Conservation (phyloP, 1,140 invertebrate genomes). For the Alviniconcha marisindica region DNA sequence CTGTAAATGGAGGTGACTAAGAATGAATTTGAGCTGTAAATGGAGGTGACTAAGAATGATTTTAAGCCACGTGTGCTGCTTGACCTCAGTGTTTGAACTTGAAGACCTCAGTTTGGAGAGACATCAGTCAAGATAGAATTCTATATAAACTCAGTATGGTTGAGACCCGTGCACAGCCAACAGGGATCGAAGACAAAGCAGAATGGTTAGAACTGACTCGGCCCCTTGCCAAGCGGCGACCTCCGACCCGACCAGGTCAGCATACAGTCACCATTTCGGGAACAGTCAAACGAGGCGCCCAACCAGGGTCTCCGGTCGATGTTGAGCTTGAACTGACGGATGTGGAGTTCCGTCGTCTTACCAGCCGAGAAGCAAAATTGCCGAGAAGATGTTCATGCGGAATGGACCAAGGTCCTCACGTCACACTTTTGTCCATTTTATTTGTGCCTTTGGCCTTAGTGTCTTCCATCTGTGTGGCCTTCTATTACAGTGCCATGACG, state of each 20-base stretch:
- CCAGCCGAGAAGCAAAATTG: conserved; percentile 80
- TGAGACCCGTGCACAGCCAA: neutral
- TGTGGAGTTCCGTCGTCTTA: conserved; percentile 82
- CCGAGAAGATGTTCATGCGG: conserved; percentile 76
- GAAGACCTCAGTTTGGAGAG: no score
- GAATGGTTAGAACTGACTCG: conserved; percentile 49
- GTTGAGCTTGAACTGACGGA: conserved; percentile 81
- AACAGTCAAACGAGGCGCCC: conserved; percentile 84
- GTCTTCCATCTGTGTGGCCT: conserved; percentile 82
- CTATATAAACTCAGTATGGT: neutral
- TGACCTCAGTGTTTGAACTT: no score
- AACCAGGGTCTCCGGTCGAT: conserved; percentile 85
- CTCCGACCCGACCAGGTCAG: conserved; percentile 19
- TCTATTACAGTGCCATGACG: conserved; percentile 86
- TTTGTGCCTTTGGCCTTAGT: conserved; percentile 83
- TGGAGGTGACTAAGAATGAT: no score
- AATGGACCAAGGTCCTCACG: conserved; percentile 81
- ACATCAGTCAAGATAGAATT: no score
- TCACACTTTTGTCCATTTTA: conserved; percentile 82
- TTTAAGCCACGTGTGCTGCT: no score
- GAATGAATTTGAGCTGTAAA: no score
- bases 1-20: no score
- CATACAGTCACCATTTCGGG: conserved; percentile 78
- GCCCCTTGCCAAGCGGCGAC: conserved; percentile 35
- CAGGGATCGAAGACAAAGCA: conserved; percentile 18